Base-by-base conservation (phyloP, 1,140 invertebrate species). In the Schlechtendalia chinensis region DNA sequence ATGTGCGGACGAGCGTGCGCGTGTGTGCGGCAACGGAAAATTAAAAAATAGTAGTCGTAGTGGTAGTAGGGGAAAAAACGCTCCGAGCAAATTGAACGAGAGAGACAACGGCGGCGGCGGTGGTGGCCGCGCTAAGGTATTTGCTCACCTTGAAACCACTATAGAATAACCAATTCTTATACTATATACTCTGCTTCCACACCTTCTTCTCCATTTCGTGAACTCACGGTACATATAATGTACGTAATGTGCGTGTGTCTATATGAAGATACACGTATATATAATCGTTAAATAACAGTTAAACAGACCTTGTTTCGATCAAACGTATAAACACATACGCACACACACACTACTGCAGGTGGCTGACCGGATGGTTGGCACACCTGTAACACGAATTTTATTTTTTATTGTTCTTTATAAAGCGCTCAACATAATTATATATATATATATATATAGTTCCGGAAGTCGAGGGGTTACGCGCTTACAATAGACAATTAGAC, bases 271-370 rank as follows among this genome's bases (percentile, higher is more conserved):
- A 53, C 19, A 19, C 8, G 19, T 27, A 29, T 72, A 54, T 79
- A 63, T 77, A 32, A 58, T 63, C 56, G 75, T 79, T 79, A 79
- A 79, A 79, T 79, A 79, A 79, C 75, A 79, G 75, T 79, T 63
- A 63, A 79, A 79, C 39, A 59, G 56, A 77, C 54, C 74, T 77
- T 27, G 58, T 79, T 79, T 72, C 61, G 75, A 59, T 79, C 75
- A 45, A 79, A 61, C 32, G 50, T 27, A 61, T 61, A 39, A 29
- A 59, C n/a, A 22, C 17, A n/a, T 19, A 56, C 27, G 45, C n/a
- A 22, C 17, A n/a, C 14, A 56, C 27, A 10, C 24, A 56, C 58
- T 11, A 58, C 12, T 58, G 56, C 75, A 79, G 75, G 58, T 79
- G 75, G 75, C 32, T 79, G 58, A 61, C 56, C 75, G 39, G 75